Conservation (phyloP, 2,797 vertebrate species). For the Argentina silus region DNA sequence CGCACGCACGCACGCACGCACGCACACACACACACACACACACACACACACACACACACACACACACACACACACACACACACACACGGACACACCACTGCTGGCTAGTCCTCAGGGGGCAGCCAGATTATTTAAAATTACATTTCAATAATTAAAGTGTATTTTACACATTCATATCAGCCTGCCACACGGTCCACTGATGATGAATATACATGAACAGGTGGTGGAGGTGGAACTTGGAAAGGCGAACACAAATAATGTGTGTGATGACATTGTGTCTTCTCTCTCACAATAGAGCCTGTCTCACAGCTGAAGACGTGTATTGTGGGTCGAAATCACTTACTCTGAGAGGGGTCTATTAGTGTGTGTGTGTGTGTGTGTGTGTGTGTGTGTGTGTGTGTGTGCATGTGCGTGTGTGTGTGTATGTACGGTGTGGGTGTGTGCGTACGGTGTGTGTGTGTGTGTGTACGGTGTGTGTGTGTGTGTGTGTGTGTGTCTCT, state of each 20-base stretch:
- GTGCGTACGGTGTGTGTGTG: too few relatives aligned
- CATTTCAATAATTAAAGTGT: neutral
- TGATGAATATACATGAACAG: neutral
- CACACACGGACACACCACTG: neutral
- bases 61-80: too few relatives aligned
- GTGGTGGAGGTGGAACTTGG: neutral
- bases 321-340: neutral
- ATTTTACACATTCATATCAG: slow-evolving; percentile 18
- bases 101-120: slow-evolving; percentile 1
- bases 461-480: too few relatives aligned
- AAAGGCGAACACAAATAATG: neutral
- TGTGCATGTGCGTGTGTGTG: too few relatives aligned
- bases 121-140: slow-evolving; percentile 5
- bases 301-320: neutral
- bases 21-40: too few relatives aligned
- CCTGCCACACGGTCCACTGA: neutral
- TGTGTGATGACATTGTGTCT: neutral
- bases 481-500: too few relatives aligned
- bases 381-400: too few relatives aligned
- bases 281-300: neutral
- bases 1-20: too few relatives aligned
- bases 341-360: neutral
- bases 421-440: neutral
- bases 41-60: too few relatives aligned
- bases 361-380: neutral